These are phyloP conservation scores for Platycercus adscitus DNA, from an alignment of 2,113 vertebrate species.

Conservation along the genomic window DNA sequence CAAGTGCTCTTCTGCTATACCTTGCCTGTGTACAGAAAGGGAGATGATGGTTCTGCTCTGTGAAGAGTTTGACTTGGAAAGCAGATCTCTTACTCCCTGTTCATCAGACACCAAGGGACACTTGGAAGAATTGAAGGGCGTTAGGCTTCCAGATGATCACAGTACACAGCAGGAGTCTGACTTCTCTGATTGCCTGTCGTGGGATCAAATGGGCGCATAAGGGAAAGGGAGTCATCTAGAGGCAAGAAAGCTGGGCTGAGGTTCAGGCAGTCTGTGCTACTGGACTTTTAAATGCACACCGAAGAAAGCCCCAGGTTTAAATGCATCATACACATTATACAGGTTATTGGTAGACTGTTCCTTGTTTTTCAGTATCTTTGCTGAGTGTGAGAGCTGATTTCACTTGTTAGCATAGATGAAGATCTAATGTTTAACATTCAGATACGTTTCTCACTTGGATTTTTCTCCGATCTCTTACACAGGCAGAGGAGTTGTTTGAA, in stretches of 20 bases:
- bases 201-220: no score
- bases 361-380: not conserved
- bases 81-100: not conserved
- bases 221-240: not conserved
- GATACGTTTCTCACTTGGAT: not conserved
- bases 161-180: not conserved
- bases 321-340: not conserved
- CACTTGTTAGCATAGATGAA: not conserved
- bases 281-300: not conserved
- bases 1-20: not conserved
- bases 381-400: not conserved
- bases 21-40: not conserved
- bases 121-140: not conserved
- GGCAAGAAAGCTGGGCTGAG: not conserved
- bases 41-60: not conserved
- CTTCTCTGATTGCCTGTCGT: fast-evolving
- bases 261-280: not conserved
- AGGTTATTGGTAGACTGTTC: not conserved
- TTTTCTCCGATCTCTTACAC: not conserved
- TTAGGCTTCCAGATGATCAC: not conserved
- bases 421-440: not conserved
- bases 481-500: slow-evolving; percentile 81
- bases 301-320: not conserved
- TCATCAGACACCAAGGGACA: not conserved
- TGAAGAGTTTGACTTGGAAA: not conserved